phyloP scores from a whole-genome alignment of 92 coral and sea anemone genomes.

The Palythoa caribaeorum region DNA sequence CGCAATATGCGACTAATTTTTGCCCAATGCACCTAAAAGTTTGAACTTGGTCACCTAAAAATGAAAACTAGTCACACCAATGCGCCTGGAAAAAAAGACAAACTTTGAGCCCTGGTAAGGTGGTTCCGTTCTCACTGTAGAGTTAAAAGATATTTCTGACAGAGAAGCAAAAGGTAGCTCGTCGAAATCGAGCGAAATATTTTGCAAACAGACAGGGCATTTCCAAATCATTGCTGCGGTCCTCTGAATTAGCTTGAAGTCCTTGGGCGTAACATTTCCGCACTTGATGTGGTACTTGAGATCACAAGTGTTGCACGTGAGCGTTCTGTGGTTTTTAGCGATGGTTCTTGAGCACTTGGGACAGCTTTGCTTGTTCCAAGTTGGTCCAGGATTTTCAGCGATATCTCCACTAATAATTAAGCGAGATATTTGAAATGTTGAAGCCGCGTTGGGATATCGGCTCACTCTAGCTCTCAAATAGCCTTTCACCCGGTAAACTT shows the following conservation, averaged over 20 bases:
- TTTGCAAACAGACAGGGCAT: constrained; percentile 36
- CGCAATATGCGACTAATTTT: too few species aligned
- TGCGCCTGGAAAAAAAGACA: too few species aligned
- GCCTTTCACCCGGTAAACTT: constrained; percentile 41
- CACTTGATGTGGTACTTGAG: constrained; percentile 40
- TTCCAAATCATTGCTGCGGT: constrained; percentile 40
- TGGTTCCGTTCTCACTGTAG: constrained; percentile 45
- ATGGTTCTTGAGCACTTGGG: constrained; percentile 45
- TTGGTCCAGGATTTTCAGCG: constrained; percentile 41
- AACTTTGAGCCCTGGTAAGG: too few species aligned
- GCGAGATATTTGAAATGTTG: constrained; percentile 27
- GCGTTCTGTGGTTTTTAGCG: constrained; percentile 41
- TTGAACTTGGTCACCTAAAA: too few species aligned
- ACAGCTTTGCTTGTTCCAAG: constrained; percentile 41
- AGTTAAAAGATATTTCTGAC: constrained; percentile 50
- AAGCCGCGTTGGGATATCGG: constrained; percentile 45
- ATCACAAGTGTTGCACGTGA: constrained; percentile 36
- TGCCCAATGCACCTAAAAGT: too few species aligned
- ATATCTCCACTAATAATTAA: constrained; percentile 31
- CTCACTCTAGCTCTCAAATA: constrained; percentile 39
- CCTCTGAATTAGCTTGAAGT: constrained; percentile 19
- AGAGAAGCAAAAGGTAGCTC: constrained; percentile 50
- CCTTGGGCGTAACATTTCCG: constrained; percentile 44
- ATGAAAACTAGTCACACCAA: too few species aligned
- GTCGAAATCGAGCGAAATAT: constrained; percentile 41